Evolutionary conservation across 1,140 invertebrate genomes (phyloP).

Genomic region (Lutraria rhynchaena): DNA sequence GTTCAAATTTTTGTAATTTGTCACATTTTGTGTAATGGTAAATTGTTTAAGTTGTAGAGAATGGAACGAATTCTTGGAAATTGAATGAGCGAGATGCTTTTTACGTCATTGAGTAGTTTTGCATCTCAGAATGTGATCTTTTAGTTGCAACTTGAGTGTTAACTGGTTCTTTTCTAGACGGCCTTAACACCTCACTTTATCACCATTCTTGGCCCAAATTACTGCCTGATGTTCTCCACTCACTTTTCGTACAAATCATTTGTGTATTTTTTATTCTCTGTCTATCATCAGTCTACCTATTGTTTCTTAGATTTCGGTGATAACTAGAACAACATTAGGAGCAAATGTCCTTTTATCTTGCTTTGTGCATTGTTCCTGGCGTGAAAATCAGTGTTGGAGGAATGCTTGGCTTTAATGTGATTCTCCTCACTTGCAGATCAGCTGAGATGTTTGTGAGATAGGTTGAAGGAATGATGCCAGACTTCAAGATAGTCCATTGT

Average conservation of each 20-base stretch:
- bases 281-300: slow-evolving; percentile 28
- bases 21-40: too few species aligned
- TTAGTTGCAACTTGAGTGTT: not conserved
- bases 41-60: too few species aligned
- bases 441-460: too few species aligned
- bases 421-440: too few species aligned
- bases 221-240: not conserved
- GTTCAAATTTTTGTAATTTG: too few species aligned
- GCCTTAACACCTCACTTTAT: not conserved
- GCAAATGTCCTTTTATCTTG: slow-evolving; percentile 37
- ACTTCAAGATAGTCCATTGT: too few species aligned
- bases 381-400: slow-evolving; percentile 31
- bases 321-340: not conserved
- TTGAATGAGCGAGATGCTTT: too few species aligned
- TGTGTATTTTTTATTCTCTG: not conserved
- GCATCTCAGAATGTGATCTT: too few species aligned
- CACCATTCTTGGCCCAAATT: not conserved
- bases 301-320: slow-evolving; percentile 21
- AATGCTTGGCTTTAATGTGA: too few species aligned
- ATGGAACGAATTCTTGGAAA: too few species aligned
- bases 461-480: too few species aligned
- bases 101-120: too few species aligned
- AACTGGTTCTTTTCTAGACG: not conserved
- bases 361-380: slow-evolving; percentile 28
- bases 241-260: slow-evolving; percentile 1